A percentile compares a stretch with the other conserved stretches of the same genome.
Evolutionary conservation across 1,140 invertebrate genomes (phyloP).

Genomic region (Caerostris extrusa): DNA sequence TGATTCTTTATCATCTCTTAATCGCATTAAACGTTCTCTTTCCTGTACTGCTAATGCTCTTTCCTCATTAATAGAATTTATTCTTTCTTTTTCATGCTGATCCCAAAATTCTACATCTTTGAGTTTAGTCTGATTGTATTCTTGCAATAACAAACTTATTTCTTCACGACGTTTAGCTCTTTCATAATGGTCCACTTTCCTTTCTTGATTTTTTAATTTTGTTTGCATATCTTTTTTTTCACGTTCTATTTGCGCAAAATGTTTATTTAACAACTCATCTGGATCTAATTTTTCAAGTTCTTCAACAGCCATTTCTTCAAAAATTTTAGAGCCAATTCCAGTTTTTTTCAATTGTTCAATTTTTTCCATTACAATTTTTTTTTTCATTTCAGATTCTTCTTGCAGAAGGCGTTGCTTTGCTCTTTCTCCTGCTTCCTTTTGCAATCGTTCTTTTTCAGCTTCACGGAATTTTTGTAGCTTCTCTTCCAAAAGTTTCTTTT

Average conservation of each 20-base stretch:
- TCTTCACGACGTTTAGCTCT: conserved; percentile 96
- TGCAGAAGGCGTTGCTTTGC: conserved; percentile 84
- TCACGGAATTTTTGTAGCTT: conserved; percentile 89
- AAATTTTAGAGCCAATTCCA: conserved; percentile 78
- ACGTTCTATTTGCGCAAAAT: conserved; percentile 78
- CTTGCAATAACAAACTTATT: conserved; percentile 93
- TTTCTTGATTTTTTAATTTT: conserved; percentile 79
- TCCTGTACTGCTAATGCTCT: conserved; percentile 92
- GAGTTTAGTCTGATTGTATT: conserved; percentile 91
- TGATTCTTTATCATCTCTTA: conserved; percentile 90
- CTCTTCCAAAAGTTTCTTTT: conserved; percentile 91
- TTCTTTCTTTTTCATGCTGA: conserved; percentile 91
- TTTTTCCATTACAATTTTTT: conserved; percentile 79
- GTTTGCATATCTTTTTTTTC: conserved; percentile 78
- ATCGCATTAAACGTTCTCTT: conserved; percentile 88
- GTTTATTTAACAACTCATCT: conserved; percentile 78
- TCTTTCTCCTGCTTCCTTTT: conserved; percentile 90
- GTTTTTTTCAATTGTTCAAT: conserved; percentile 80
- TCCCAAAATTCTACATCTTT: conserved; percentile 92
- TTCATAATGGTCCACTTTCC: conserved; percentile 87
- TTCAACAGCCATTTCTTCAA: conserved; percentile 79
- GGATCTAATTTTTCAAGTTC: conserved; percentile 78
- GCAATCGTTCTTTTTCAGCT: conserved; percentile 92
- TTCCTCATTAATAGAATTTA: conserved; percentile 89
- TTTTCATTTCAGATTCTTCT: conserved; percentile 89